Conservation (phyloP, 2,113 vertebrate genomes). For the Pterocles burchelli region DNA sequence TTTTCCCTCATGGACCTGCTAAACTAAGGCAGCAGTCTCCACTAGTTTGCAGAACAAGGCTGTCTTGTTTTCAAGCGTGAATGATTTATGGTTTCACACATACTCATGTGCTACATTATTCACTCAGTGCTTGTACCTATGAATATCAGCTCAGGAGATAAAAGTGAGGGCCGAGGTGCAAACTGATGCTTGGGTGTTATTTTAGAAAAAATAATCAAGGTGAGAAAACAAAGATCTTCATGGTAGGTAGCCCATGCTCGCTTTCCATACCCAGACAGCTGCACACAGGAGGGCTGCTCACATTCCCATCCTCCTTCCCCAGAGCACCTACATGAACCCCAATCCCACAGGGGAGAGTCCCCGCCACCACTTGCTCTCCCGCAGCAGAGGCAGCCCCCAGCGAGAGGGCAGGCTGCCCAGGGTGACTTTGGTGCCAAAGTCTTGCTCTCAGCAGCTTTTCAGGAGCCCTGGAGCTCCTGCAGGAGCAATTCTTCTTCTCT, state of each 20-base stretch:
- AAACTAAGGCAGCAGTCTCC: conserved; percentile 42
- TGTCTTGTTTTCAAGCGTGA: conserved; percentile 33
- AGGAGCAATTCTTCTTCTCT: not conserved
- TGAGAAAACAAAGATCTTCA: not conserved
- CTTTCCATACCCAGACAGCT: not conserved
- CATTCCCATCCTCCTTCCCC: not conserved
- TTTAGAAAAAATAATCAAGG: not conserved
- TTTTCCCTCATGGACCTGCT: conserved; percentile 36
- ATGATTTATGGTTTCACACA: conserved; percentile 57
- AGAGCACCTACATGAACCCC: not conserved
- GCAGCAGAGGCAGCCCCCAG: not conserved
- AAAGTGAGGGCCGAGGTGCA: not conserved
- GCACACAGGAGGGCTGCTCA: accelerated
- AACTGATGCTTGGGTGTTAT: not conserved
- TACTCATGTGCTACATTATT: conserved; percentile 54
- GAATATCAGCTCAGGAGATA: conserved; percentile 37
- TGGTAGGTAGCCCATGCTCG: not conserved
- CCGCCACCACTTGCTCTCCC: accelerated
- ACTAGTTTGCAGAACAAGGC: conserved; percentile 53
- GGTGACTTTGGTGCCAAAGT: not conserved
- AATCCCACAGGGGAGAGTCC: not conserved
- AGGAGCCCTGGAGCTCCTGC: not conserved
- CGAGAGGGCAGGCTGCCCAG: accelerated
- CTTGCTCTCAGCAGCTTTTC: not conserved
- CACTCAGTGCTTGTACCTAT: conserved; percentile 22